Evolutionary conservation across 2,888 invertebrate species (phyloP), one percentile per base, ranked within the genome.

Genomic region (Ochropacha duplaris): DNA sequence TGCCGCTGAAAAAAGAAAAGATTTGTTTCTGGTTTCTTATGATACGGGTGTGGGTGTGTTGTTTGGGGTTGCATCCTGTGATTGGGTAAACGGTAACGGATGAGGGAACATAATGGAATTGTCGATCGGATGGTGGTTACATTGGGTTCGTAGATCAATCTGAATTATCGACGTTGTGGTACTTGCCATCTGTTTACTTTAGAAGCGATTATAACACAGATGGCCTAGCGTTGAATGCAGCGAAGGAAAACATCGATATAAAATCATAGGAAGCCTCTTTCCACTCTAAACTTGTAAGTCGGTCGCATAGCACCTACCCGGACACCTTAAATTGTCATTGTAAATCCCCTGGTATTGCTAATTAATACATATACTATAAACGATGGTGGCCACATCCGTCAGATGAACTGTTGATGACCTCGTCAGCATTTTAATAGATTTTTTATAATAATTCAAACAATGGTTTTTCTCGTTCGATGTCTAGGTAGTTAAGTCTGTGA

Each of bases 21-120:
- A 75, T 69, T 74, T 70, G 64, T 61, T 67, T 69, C 62, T 64
- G 63, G 59, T 56, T 67, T 51, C 26, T 49, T 56, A 64, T 67
- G 62, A 68, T 64, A 63, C 62, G 24, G 16, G 26, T 24, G 28
- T 28, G n/a, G 28, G 26, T 28, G n/a, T 16, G 26, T 16, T 50
- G 26, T 16, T 50, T 24, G n/a, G 50, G 24, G 50, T 26, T 44
- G 19, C 31, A 31, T 31, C 44, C 44, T n/a, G 44, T 36, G 36
- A 36, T 36, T 36, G 36, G n/a, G n/a, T 44, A n/a, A 44, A 19
- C 16, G 16, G 44, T 44, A 44, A 44, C 44, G 44, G 19, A 44
- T 44, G 36, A n/a, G 36, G 36, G 36, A 36, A n/a, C 14, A 36
- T 36, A n/a, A 36, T 36, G n/a, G 36, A 36, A 31, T 31, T 31